Conservation (phyloP, 1,140 invertebrate species). For the Portunus trituberculatus region DNA sequence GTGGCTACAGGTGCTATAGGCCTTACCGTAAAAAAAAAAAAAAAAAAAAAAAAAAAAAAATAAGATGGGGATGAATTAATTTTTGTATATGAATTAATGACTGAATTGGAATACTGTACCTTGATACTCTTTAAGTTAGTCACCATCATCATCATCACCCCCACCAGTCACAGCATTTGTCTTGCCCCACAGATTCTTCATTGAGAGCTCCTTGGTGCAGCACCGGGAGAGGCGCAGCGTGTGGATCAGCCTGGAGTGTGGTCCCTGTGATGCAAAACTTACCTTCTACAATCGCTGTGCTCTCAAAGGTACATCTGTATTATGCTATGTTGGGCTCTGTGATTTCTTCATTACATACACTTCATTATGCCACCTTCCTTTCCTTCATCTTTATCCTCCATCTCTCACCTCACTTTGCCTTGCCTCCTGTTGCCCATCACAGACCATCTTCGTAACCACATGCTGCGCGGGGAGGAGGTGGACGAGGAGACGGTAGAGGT, state of each 20-base stretch:
- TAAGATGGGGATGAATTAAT: no score
- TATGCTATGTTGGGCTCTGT: not conserved
- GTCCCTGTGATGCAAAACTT: constrained; percentile 76
- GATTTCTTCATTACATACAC: not conserved
- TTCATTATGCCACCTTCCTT: not conserved
- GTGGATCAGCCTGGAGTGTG: constrained; percentile 76
- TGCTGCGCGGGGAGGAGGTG: constrained; percentile 74
- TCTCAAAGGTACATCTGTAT: constrained; percentile 65
- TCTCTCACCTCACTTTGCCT: not conserved
- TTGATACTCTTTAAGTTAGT: no score
- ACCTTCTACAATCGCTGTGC: constrained; percentile 77
- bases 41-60: no score
- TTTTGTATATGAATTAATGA: no score
- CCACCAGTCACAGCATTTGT: not conserved
- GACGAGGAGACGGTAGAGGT: constrained; percentile 77
- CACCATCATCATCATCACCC: not conserved
- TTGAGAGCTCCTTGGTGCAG: constrained; percentile 72
- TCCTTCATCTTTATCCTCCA: not conserved
- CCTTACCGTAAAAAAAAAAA: no score
- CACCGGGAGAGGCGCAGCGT: constrained; percentile 74
- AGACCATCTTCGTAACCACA: constrained; percentile 74
- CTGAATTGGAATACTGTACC: no score
- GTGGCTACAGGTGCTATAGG: no score
- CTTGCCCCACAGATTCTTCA: constrained; percentile 67
- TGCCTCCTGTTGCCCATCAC: not conserved